Evolutionary conservation across 2,888 invertebrate species (phyloP).

Genomic region (Noctua fimbriata): DNA sequence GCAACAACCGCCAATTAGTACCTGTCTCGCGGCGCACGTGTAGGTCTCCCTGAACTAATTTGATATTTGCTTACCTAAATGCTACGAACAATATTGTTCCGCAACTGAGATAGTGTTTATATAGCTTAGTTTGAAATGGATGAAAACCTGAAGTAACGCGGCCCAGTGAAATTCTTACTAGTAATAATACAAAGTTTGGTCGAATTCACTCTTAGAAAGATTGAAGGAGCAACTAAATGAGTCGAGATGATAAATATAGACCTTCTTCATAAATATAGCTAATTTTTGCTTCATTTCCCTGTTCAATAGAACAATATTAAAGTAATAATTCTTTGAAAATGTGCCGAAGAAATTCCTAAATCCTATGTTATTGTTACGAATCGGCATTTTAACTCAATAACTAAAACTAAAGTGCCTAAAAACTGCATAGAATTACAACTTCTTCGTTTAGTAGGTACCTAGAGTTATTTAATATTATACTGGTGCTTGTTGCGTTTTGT

Average conservation of each 20-base stretch:
- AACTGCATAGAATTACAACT: neutral
- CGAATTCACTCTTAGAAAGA: neutral
- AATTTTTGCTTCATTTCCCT: neutral
- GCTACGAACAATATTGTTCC: neutral
- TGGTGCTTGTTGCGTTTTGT: neutral
- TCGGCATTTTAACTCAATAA: neutral
- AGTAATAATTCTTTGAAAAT: neutral
- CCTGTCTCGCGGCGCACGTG: too few relatives aligned
- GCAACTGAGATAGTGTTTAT: neutral
- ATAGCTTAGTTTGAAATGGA: neutral
- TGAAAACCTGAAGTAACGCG: too few relatives aligned
- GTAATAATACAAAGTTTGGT: neutral
- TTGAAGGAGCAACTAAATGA: too few relatives aligned
- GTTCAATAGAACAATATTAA: neutral
- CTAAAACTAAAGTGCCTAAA: neutral
- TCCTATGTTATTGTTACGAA: neutral
- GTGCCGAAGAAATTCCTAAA: neutral
- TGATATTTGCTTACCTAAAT: neutral
- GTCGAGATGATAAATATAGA: neutral
- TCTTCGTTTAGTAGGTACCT: neutral
- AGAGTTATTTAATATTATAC: too few relatives aligned
- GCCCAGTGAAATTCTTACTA: neutral
- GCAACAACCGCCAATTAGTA: neutral
- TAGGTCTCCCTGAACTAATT: neutral
- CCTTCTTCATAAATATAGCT: neutral